A percentile compares a stretch with the other conserved stretches of the same genome.
phyloP scores from a whole-genome alignment of 1,140 invertebrate genomes.

The Drosophila nikananu region DNA sequence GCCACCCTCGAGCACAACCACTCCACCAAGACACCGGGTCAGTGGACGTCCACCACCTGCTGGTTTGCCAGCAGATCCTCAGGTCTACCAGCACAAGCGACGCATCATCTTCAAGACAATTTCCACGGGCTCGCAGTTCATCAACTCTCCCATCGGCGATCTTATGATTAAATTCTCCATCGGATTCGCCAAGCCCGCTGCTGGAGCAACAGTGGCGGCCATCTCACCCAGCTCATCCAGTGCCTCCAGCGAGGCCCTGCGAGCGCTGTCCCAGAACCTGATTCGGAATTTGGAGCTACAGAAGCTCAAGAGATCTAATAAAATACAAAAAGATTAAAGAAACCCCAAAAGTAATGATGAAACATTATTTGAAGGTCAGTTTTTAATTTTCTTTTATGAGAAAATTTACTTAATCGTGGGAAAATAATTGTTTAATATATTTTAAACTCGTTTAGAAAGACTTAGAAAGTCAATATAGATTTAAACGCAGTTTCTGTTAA shows the following conservation, averaged over 20 bases:
- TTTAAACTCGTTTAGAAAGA: no score
- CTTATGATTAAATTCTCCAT: constrained; percentile 81
- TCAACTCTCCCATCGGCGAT: constrained; percentile 76
- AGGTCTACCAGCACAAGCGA: constrained; percentile 72
- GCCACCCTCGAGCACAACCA: constrained; percentile 1
- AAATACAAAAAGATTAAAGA: constrained; percentile 45
- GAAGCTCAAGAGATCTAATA: constrained; percentile 52
- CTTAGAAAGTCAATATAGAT: not conserved
- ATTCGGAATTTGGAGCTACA: constrained; percentile 60
- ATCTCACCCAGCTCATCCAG: not conserved
- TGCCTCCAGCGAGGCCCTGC: constrained; percentile 50
- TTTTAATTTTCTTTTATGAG: not conserved
- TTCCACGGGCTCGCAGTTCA: constrained; percentile 74
- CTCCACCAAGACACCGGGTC: constrained; percentile 14
- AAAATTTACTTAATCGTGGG: not conserved
- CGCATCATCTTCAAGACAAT: constrained; percentile 78
- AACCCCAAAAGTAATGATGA: not conserved
- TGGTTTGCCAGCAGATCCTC: constrained; percentile 45
- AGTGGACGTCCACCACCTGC: constrained; percentile 8
- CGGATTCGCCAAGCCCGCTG: constrained; percentile 73
- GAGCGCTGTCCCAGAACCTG: constrained; percentile 56
- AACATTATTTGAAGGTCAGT: not conserved
- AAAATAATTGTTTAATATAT: not conserved
- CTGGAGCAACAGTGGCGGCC: no score
- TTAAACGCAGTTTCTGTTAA: not conserved